Percentiles rank a stretch among this genome's conserved stretches.
These are phyloP conservation scores for Crotalus helleri DNA, from an alignment of 2,113 vertebrate genomes.

Conservation along the genomic window DNA sequence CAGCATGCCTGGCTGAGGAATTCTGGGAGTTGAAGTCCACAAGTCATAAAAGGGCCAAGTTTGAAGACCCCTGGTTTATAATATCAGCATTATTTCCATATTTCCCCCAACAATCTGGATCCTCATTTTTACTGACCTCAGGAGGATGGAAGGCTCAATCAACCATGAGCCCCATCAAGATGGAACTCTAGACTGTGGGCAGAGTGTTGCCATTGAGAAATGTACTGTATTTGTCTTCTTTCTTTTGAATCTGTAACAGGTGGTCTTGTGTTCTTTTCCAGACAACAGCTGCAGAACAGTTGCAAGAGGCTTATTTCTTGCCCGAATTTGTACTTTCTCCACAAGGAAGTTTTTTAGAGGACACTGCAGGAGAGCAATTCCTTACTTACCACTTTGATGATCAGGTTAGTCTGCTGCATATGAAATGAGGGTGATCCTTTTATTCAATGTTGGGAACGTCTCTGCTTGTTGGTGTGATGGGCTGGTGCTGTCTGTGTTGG, in stretches of 20 bases:
- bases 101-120: too few species aligned
- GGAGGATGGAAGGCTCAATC: too few species aligned
- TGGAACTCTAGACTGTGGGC: too few species aligned
- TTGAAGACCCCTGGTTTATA: too few species aligned
- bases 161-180: too few species aligned
- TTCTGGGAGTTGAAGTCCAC: too few species aligned
- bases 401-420: constrained; percentile 73
- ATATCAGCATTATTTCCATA: too few species aligned
- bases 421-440: not conserved
- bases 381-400: constrained; percentile 88
- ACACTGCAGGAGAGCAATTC: constrained; percentile 85
- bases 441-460: accelerated
- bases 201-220: not conserved
- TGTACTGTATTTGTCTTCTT: not conserved
- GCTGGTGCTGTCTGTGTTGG: not conserved
- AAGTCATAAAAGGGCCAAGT: too few species aligned
- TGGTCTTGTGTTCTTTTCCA: constrained; percentile 65
- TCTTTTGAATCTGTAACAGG: constrained; percentile 20
- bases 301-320: constrained; percentile 86
- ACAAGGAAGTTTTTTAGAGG: constrained; percentile 91
- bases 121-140: too few species aligned
- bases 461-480: not conserved
- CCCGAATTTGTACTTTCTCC: constrained; percentile 93
- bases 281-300: constrained; percentile 72
- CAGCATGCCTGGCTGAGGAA: too few species aligned